phyloP scores from a whole-genome alignment of 2,888 invertebrate genomes.

The Macropis europaea region DNA sequence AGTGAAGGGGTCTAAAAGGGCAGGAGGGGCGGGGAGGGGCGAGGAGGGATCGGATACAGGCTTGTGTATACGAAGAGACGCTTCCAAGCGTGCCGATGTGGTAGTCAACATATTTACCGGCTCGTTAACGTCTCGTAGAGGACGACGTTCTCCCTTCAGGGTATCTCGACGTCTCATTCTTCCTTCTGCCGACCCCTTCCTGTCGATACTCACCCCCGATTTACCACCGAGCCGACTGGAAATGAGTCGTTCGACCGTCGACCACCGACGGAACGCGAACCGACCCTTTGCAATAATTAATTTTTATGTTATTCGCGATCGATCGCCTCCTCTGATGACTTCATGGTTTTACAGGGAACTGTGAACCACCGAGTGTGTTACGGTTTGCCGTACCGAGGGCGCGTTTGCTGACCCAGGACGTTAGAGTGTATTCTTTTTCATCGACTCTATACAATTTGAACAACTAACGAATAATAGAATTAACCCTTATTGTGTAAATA shows the following conservation, averaged over 20 bases:
- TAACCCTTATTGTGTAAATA: no score
- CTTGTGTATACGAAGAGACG: conserved; percentile 41
- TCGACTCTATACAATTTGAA: no score
- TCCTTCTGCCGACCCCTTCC: conserved; percentile 43
- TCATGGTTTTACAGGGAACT: no score
- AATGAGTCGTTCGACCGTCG: conserved; percentile 42
- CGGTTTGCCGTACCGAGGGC: no score
- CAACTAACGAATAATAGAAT: no score
- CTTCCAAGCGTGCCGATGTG: conserved; percentile 67
- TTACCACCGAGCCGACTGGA: conserved; percentile 47
- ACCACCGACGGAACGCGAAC: neutral
- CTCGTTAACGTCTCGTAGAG: conserved; percentile 78
- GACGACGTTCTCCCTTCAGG: conserved; percentile 43
- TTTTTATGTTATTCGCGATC: conserved; percentile 23
- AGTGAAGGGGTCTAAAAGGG: conserved; percentile 11
- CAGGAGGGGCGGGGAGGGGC: neutral
- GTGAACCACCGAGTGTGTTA: no score
- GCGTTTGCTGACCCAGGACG: no score
- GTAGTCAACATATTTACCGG: conserved; percentile 80
- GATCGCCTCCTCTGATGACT: no score
- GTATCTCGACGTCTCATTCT: conserved; percentile 52
- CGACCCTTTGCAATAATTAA: conserved; percentile 35
- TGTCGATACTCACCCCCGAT: conserved; percentile 53
- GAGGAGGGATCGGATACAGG: conserved; percentile 25
- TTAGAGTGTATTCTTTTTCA: no score